A percentile compares a stretch with the other conserved stretches of the same genome.
Conservation (phyloP, 2,113 vertebrate genomes). For the Gulo gulo region DNA sequence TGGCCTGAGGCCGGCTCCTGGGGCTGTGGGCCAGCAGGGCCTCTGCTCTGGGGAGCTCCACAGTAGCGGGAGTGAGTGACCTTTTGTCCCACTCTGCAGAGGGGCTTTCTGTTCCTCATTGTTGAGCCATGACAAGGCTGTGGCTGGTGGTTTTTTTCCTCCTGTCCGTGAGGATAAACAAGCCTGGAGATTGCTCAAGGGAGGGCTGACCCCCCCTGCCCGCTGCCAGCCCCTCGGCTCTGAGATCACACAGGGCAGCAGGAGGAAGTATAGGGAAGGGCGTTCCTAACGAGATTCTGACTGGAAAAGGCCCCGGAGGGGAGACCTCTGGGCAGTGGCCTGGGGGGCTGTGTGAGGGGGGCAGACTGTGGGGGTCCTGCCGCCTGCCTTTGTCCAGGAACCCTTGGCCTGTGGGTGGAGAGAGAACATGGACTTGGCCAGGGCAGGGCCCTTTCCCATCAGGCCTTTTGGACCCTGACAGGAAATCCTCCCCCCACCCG, state of each 20-base stretch:
- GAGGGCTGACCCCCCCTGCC: background rate
- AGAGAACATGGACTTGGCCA: background rate
- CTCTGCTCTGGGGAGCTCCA: background rate
- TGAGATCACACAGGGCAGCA: background rate
- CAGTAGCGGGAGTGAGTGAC: conserved; percentile 30
- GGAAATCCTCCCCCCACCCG: background rate
- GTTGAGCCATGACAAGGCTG: conserved; percentile 48
- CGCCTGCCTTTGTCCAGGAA: background rate
- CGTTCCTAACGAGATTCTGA: background rate
- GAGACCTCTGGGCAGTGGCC: background rate
- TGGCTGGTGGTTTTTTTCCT: background rate
- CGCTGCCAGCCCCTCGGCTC: background rate
- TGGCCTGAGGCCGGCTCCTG: background rate
- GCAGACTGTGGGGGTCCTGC: background rate
- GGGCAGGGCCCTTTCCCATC: conserved; percentile 43
- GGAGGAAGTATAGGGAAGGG: background rate
- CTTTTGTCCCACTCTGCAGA: conserved; percentile 16
- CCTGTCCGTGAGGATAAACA: conserved; percentile 52
- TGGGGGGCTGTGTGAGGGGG: background rate
- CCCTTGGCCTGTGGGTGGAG: background rate
- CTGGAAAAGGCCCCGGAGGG: background rate
- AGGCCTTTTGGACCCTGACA: conserved; percentile 13
- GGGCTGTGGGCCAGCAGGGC: background rate
- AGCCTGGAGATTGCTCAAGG: background rate
- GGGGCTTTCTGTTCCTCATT: conserved; percentile 78